Percentiles rank a stretch among this genome's conserved stretches.
These are phyloP conservation scores for Arnoldichthys spilopterus DNA, from an alignment of 2,797 vertebrate species.

Conservation along the genomic window DNA sequence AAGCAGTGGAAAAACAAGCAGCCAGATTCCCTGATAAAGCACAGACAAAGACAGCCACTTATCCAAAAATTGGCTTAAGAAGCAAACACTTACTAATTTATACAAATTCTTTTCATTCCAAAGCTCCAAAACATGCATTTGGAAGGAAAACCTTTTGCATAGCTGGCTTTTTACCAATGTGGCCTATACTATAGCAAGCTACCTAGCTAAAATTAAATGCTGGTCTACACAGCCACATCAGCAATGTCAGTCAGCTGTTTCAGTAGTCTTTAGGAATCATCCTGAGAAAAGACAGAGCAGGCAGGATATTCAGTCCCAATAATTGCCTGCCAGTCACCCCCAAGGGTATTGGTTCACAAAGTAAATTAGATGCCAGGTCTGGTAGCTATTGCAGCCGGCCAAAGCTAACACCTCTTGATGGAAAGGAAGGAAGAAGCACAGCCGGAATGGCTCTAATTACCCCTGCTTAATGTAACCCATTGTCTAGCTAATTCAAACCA, in stretches of 20 bases:
- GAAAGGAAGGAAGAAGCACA: slow-evolving; percentile 2
- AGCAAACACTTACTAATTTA: slow-evolving; percentile 40
- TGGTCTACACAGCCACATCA: neutral
- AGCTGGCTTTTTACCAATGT: neutral
- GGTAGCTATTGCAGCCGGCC: neutral
- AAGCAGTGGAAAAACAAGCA: slow-evolving; percentile 50
- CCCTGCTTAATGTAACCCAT: neutral
- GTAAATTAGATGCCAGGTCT: slow-evolving; percentile 15
- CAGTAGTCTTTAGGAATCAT: neutral
- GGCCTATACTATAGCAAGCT: neutral
- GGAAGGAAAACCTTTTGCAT: slow-evolving; percentile 4
- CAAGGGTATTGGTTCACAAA: slow-evolving; percentile 2
- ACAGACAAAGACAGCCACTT: slow-evolving; percentile 39
- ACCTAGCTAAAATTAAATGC: slow-evolving; percentile 10
- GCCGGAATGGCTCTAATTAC: slow-evolving; percentile 6
- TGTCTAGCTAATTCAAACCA: slow-evolving; percentile 19
- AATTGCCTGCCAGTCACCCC: slow-evolving; percentile 22
- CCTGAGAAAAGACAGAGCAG: neutral
- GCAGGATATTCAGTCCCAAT: neutral
- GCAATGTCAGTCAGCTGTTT: slow-evolving; percentile 24
- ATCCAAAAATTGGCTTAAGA: slow-evolving; percentile 16
- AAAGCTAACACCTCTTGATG: neutral
- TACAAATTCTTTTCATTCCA: slow-evolving; percentile 37
- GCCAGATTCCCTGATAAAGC: neutral
- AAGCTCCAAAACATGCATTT: slow-evolving; percentile 36